Conservation (phyloP, 2,888 invertebrate species). For the Tenthredo livida region DNA sequence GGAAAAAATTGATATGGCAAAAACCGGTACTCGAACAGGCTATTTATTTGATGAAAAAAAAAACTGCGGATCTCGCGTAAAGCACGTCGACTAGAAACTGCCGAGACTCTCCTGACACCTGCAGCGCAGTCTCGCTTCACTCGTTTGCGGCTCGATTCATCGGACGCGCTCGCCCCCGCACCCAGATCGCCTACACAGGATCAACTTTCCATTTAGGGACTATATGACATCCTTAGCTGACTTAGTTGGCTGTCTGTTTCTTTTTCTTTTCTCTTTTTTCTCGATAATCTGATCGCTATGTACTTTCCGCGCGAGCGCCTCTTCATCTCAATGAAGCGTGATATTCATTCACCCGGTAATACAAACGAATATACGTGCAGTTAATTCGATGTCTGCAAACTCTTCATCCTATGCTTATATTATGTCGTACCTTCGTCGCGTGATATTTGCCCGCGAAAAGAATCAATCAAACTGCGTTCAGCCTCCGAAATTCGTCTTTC, state of each 20-base stretch:
- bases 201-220: conserved; percentile 69
- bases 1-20: not conserved
- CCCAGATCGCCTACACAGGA: conserved; percentile 64
- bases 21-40: not conserved
- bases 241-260: not conserved
- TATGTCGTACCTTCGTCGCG: conserved; percentile 45
- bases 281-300: not conserved
- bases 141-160: conserved; percentile 55
- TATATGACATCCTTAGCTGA: conserved; percentile 35
- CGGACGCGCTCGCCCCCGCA: conserved; percentile 66
- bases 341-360: not conserved
- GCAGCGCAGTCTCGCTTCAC: conserved; percentile 58
- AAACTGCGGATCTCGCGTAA: not conserved
- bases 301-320: not conserved
- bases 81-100: conserved; percentile 5
- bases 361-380: not conserved
- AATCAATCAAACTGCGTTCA: conserved; percentile 18
- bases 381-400: not conserved
- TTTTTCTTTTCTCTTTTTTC: not conserved
- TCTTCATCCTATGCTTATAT: not conserved
- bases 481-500: conserved; percentile 23
- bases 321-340: not conserved
- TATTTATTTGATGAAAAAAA: not conserved
- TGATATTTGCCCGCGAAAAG: conserved; percentile 30
- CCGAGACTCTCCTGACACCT: conserved; percentile 59